Base-by-base conservation (phyloP, 2,888 invertebrate species). In the Torymus auratus region DNA sequence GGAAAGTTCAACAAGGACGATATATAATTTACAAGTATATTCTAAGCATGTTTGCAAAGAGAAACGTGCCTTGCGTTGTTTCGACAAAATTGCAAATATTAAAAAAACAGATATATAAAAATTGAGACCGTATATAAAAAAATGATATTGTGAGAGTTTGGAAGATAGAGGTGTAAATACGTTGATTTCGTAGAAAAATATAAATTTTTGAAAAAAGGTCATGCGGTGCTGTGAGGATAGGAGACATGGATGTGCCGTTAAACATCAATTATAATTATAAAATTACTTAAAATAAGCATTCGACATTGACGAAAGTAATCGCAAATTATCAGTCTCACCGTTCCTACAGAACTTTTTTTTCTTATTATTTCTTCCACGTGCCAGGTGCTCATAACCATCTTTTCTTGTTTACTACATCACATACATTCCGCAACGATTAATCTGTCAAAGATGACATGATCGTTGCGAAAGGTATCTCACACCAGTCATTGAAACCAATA, bases 221-320 rank as follows among this genome's bases (percentile, higher is more conserved):
- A 88, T 89, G 90, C 90, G 84, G 90, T 90, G 90, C 90, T 84
- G 84, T 87, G 83, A 88, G 90, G 89, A 89, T 88, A 84, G 90
- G 90, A 90, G 83, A 88, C 88, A 90, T 88, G 90, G 90, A 90
- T 89, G 90, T 90, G 90, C 90, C 90, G 83, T 87, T 84, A 86
- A 87, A 85, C 81, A 77, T 78, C 74, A 69, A 81, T 78, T 23
- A 17, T 41, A 7, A 41, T 41, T 41, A 41, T 41, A 41, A 41
- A 52, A 64, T 58, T 69, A 74, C 13, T 61, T 50, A 61, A 62
- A 52, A 56, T 73, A 65, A 74, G 84, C 85, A 87, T 86, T 86
- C 85, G 84, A 86, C 85, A 87, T 67, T 5, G 15, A 65, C 11
- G 20, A 28, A 10, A 74, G 56, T 15, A 73, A 62, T 81, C 41